phyloP scores from a whole-genome alignment of 2,797 vertebrate genomes.

The Falco concolor region DNA sequence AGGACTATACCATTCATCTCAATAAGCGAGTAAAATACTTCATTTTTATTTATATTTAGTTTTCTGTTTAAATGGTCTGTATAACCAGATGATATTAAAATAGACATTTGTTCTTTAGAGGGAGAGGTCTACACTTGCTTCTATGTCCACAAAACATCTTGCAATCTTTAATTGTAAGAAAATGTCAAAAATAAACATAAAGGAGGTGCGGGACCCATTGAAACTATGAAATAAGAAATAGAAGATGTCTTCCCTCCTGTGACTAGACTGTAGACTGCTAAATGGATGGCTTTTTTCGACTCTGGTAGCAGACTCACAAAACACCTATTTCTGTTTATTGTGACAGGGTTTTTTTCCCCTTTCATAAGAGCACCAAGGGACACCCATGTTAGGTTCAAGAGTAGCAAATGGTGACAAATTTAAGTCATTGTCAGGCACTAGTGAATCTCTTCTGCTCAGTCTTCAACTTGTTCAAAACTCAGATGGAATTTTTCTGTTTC shows the following conservation, averaged over 20 bases:
- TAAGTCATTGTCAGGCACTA: neutral
- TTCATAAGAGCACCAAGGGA: neutral
- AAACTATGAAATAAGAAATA: neutral
- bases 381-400: neutral
- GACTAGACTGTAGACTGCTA: neutral
- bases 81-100: neutral
- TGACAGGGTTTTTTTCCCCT: neutral
- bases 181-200: neutral
- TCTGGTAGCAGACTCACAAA: neutral
- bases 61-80: neutral
- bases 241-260: neutral
- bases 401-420: neutral
- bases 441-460: neutral
- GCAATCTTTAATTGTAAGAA: neutral
- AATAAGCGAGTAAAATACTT: neutral
- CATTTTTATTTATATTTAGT: neutral
- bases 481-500: neutral
- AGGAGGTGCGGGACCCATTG: accelerated
- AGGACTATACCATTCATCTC: neutral
- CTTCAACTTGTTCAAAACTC: neutral
- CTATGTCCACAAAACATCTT: neutral
- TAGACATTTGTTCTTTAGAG: neutral
- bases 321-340: neutral
- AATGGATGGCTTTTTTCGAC: neutral
- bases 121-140: neutral